These are phyloP conservation scores for Malurus alboscapulatus DNA, from an alignment of 2,113 vertebrate species.

Conservation along the genomic window DNA sequence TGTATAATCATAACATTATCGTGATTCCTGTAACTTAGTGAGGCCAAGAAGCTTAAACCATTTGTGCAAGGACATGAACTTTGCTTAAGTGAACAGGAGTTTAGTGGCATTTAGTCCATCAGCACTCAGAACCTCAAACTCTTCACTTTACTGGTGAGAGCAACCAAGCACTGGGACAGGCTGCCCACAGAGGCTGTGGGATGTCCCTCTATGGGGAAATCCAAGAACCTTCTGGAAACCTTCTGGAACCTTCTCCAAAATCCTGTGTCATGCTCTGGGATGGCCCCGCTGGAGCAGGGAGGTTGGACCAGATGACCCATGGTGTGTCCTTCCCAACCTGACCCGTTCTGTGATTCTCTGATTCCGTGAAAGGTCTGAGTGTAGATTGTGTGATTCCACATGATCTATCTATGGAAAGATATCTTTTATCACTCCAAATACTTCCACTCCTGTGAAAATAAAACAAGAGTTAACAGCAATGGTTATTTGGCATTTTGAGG, in stretches of 20 bases:
- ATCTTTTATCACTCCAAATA: background rate
- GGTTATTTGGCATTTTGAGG: background rate
- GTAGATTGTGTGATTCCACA: fast-evolving
- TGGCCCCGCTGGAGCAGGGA: background rate
- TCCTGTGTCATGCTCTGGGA: background rate
- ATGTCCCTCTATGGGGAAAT: background rate
- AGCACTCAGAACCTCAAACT: background rate
- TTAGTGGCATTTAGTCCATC: background rate
- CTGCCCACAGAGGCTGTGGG: background rate
- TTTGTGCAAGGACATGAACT: background rate
- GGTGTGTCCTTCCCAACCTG: background rate
- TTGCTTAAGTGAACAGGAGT: background rate
- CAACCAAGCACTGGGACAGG: background rate
- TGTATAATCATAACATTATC: background rate
- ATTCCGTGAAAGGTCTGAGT: fast-evolving
- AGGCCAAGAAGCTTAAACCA: background rate
- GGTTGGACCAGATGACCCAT: too few species aligned
- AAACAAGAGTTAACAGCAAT: background rate
- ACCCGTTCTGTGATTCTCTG: background rate
- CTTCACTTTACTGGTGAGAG: background rate
- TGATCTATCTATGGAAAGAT: fast-evolving
- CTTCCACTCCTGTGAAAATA: background rate
- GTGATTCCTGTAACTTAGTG: background rate
- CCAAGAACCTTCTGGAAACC: background rate
- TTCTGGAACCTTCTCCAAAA: too few species aligned